These are phyloP conservation scores for Colistium nudipinnis DNA, from an alignment of 2,113 vertebrate genomes.

Conservation along the genomic window DNA sequence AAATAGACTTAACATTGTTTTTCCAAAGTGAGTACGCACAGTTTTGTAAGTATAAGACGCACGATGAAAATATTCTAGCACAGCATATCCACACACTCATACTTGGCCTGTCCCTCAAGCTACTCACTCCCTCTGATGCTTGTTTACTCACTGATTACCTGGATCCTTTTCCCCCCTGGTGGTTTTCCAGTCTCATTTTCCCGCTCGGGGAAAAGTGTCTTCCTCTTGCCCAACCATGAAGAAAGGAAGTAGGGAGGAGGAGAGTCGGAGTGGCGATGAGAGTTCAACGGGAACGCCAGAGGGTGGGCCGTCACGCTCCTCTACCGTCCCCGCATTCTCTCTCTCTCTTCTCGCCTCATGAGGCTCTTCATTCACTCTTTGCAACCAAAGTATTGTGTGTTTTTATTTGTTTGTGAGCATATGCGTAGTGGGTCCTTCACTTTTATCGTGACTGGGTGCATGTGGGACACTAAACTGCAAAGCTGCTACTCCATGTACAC, in stretches of 20 bases:
- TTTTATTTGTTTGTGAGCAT: conserved; percentile 11
- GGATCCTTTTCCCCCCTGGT: conserved; percentile 53
- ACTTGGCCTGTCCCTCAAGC: conserved; percentile 46
- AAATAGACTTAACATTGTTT: not conserved
- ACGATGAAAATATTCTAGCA: conserved; percentile 36
- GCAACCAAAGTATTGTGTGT: conserved; percentile 20
- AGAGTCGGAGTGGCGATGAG: conserved; percentile 37
- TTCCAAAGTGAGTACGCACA: conserved; percentile 11
- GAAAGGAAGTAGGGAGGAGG: conserved; percentile 28
- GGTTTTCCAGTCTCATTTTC: conserved; percentile 64
- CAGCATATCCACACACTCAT: conserved; percentile 19
- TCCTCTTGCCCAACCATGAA: conserved; percentile 35
- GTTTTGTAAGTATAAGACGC: conserved; percentile 31
- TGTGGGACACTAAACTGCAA: not conserved
- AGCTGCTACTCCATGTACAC: not conserved
- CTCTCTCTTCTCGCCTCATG: conserved; percentile 17
- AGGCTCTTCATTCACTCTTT: conserved; percentile 46
- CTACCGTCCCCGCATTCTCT: conserved; percentile 2
- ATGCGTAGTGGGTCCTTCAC: not conserved
- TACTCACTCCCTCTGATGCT: conserved; percentile 54
- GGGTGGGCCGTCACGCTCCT: conserved; percentile 54
- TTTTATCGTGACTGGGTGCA: not conserved
- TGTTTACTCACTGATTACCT: conserved; percentile 61
- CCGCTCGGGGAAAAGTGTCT: conserved; percentile 39
- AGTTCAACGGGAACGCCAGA: conserved; percentile 68